Evolutionary conservation across 2,888 invertebrate species (phyloP).

Genomic region (Plebejus argus): DNA sequence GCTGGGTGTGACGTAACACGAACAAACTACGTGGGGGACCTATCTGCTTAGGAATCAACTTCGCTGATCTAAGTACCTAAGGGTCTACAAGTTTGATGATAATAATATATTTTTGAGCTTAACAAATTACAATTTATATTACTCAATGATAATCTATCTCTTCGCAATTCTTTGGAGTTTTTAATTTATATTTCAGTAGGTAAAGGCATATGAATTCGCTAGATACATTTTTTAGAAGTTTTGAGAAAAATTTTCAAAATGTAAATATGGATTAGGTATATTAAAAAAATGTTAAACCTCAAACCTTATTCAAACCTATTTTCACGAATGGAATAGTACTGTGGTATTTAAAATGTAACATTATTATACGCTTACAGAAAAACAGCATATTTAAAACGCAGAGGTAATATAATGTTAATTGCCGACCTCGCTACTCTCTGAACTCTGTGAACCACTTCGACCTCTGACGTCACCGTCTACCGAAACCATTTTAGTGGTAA

Average conservation of each 20-base stretch:
- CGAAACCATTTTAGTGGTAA: conserved; percentile 33
- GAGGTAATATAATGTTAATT: conserved; percentile 7
- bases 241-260: background rate
- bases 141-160: too few species aligned
- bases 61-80: too few species aligned
- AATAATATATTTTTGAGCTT: too few species aligned
- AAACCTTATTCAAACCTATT: background rate
- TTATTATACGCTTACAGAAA: background rate
- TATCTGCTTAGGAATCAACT: too few species aligned
- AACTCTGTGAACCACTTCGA: conserved; percentile 11
- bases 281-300: background rate
- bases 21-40: too few species aligned
- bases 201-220: too few species aligned
- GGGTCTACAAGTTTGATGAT: too few species aligned
- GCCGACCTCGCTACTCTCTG: conserved; percentile 15
- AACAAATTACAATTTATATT: too few species aligned
- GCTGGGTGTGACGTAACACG: too few species aligned
- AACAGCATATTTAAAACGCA: conserved; percentile 2
- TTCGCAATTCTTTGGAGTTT: too few species aligned
- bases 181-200: too few species aligned
- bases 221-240: too few species aligned
- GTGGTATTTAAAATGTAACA: background rate
- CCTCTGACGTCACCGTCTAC: conserved; percentile 34
- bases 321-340: background rate
- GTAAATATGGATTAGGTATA: background rate